These are phyloP conservation scores for Labroides dimidiatus DNA, from an alignment of 2,797 vertebrate genomes.

Conservation along the genomic window DNA sequence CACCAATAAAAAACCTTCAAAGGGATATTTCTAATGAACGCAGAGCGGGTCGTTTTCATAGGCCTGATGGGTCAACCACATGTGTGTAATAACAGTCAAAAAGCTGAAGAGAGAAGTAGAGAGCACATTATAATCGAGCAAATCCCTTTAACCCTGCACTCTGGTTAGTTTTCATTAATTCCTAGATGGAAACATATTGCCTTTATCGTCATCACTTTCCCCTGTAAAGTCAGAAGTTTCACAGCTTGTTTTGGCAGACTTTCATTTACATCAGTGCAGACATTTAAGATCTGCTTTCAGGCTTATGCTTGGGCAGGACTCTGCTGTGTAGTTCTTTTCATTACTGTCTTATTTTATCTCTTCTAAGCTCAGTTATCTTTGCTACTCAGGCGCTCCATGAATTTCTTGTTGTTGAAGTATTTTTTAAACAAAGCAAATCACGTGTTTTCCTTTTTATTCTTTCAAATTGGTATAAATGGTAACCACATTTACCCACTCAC, in stretches of 20 bases:
- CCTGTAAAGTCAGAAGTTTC: conserved; percentile 29
- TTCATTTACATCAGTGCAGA: conserved; percentile 2
- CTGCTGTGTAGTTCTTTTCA: background rate
- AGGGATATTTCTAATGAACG: conserved; percentile 61
- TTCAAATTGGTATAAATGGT: background rate
- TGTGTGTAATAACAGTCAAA: conserved; percentile 50
- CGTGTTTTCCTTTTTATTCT: too few species aligned
- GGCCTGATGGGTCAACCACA: conserved; percentile 63
- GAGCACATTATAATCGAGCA: conserved; percentile 25
- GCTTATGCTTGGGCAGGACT: conserved; percentile 3
- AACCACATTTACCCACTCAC: too few species aligned
- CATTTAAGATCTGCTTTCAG: conserved; percentile 16
- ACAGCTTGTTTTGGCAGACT: conserved; percentile 27
- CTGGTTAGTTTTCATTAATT: conserved; percentile 43
- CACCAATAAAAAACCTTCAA: conserved; percentile 68
- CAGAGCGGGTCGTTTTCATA: conserved; percentile 51
- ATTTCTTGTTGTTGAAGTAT: background rate
- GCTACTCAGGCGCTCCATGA: too few species aligned
- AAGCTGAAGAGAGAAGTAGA: conserved; percentile 27
- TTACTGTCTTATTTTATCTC: background rate
- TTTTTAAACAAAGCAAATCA: too few species aligned
- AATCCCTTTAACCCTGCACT: conserved; percentile 27
- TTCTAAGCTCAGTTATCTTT: background rate
- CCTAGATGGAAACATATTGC: conserved; percentile 18
- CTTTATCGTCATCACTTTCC: conserved; percentile 27